These are phyloP conservation scores for Eupelmus urozonus DNA, from an alignment of 2,888 invertebrate genomes.

Conservation along the genomic window DNA sequence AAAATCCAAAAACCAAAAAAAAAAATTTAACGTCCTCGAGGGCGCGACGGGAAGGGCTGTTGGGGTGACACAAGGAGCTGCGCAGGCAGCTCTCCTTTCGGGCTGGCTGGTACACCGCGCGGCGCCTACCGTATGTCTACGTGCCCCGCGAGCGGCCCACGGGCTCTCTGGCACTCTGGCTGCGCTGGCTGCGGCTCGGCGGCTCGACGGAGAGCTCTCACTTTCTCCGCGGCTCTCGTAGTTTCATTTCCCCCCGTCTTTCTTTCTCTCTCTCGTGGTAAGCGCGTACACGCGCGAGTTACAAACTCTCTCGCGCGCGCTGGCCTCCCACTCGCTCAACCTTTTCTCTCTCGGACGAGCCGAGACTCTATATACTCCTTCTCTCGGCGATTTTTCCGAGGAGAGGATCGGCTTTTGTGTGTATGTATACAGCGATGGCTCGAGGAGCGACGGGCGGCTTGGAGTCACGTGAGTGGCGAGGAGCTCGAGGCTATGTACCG, in stretches of 20 bases:
- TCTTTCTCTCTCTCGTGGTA: no score
- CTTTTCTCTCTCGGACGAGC: constrained; percentile 7
- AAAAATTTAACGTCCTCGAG: not conserved
- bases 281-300: not conserved
- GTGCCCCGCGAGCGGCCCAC: constrained; percentile 15
- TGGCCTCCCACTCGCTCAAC: constrained; percentile 37
- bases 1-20: not conserved
- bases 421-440: not conserved
- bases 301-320: constrained; percentile 69
- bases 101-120: constrained; percentile 8
- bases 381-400: no score
- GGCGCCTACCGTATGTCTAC: constrained; percentile 29
- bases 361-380: not conserved
- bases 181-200: constrained; percentile 18
- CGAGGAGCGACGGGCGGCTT: not conserved
- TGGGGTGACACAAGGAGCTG: not conserved
- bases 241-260: constrained; percentile 70
- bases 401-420: not conserved
- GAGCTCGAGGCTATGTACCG: not conserved
- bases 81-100: not conserved
- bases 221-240: constrained; percentile 72
- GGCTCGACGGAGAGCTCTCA: constrained; percentile 66
- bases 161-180: constrained; percentile 27
- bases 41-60: not conserved
- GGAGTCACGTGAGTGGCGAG: not conserved